A percentile compares a stretch with the other conserved stretches of the same genome.
phyloP scores from a whole-genome alignment of 2,113 vertebrate genomes.

The Anolis sagrei region DNA sequence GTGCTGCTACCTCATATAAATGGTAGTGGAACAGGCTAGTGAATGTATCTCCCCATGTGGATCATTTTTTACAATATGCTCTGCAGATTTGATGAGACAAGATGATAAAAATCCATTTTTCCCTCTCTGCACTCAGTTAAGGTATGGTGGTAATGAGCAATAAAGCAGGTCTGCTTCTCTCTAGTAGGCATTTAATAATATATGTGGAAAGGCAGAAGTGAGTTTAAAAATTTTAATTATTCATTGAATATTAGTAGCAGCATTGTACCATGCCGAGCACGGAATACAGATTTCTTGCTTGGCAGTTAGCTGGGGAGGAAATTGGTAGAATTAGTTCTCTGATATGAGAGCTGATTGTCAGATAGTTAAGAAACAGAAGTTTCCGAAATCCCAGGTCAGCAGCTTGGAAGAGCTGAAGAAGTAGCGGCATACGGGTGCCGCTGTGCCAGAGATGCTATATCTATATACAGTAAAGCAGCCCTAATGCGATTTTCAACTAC shows the following conservation, averaged over 20 bases:
- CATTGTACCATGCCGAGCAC: neutral
- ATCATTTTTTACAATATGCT: neutral
- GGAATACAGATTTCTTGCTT: neutral
- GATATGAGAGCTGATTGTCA: neutral
- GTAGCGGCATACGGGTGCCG: neutral
- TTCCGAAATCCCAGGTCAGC: neutral
- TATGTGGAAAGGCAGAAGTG: constrained; percentile 47
- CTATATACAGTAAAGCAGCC: neutral
- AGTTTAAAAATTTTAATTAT: constrained; percentile 63
- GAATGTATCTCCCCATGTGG: neutral
- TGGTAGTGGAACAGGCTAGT: neutral
- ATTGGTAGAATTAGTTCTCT: neutral
- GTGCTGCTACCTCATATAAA: neutral
- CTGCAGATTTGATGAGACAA: neutral
- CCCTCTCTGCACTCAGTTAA: neutral
- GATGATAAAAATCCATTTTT: constrained; percentile 5
- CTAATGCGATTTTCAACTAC: neutral
- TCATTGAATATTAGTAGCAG: constrained; percentile 44
- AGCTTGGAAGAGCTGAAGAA: neutral
- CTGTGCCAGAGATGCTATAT: neutral
- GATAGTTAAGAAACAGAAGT: constrained; percentile 10
- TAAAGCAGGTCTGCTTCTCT: constrained; percentile 46
- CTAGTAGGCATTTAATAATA: constrained; percentile 53
- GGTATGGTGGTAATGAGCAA: constrained; percentile 32
- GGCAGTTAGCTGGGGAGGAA: rapidly evolving